Evolutionary conservation across 2,888 invertebrate species (phyloP), one percentile per base, ranked within the genome.

Genomic region (Agrochola lota): DNA sequence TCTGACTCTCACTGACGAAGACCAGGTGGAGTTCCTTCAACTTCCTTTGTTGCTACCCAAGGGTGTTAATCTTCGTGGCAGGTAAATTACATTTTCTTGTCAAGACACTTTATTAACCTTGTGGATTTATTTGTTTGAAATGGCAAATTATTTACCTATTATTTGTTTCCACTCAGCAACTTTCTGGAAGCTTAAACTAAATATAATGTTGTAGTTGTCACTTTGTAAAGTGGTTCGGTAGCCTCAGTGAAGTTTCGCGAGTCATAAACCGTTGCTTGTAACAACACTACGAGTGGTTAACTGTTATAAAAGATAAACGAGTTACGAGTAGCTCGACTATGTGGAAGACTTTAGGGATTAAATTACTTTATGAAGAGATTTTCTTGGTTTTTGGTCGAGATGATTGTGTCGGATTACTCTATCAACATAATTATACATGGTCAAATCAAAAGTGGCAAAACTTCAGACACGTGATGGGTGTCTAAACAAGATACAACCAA

Each of bases 301-400:
- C 85, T 80, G 85, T 71, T 80, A 68, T 60, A 85, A 82, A 85
- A 82, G 81, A 82, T 82, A 82, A 84, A 80, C 74, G 26, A 84
- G 80, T 74, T 79, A 43, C 35, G 12, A 66, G 35, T 12, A 66
- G 15, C n/a, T 15, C 7, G 40, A 43, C 59, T 60, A 4, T 35
- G 64, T 52, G 55, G 12, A 62, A 66, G 55, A n/a, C 66, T 71
- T 83, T 60, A 20, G 83, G 76, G 55, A 79, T 60, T 79, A 55
- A 82, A 66, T 52, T 52, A 46, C 35, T 81, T 78, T 11, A 35
- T n/a, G 52, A 26, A 79, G 64, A 43, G 49, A n/a, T 52, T 74
- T 59, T 26, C 81, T 80, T 71, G 0, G 17, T 49, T 26, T 49
- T 49, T 40, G 40, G 20, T 23, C 11, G 43, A 64, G 40, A 49